Evolutionary conservation across 2,888 invertebrate species (phyloP).

Genomic region (Pandemis heparana): DNA sequence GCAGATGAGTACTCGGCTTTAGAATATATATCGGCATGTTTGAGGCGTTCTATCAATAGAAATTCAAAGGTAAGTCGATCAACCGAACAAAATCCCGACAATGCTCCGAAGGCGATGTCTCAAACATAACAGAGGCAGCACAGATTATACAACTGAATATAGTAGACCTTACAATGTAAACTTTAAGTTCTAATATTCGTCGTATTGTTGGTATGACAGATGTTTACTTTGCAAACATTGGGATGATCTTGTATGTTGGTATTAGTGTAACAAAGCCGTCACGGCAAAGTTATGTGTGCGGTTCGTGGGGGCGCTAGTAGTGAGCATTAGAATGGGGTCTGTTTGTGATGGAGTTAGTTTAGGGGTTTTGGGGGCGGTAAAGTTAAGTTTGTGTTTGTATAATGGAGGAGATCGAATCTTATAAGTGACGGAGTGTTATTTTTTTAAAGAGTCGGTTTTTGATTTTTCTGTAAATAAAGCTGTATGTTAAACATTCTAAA

Average conservation of each 20-base stretch:
- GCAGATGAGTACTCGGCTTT: neutral
- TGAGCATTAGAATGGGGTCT: constrained; percentile 7
- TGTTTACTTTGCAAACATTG: constrained; percentile 66
- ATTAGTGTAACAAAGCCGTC: constrained; percentile 66
- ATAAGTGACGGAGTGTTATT: constrained; percentile 66
- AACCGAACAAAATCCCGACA: constrained; percentile 42
- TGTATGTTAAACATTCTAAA: too few species aligned
- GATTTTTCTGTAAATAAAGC: too few species aligned
- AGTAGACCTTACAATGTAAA: neutral
- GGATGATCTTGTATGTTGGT: constrained; percentile 55
- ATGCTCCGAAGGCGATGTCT: constrained; percentile 45
- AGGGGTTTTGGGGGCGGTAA: neutral
- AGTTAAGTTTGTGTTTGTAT: constrained; percentile 48
- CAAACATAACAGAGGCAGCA: constrained; percentile 60
- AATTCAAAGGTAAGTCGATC: constrained; percentile 41
- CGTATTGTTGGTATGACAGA: constrained; percentile 58
- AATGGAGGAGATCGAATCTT: constrained; percentile 69
- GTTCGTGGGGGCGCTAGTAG: constrained; percentile 3
- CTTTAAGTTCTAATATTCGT: constrained; percentile 6
- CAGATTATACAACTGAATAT: neutral
- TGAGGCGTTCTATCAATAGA: constrained; percentile 19
- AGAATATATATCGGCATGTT: neutral
- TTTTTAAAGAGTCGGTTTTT: constrained; percentile 27
- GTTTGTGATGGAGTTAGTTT: constrained; percentile 5
- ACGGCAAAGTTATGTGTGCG: constrained; percentile 38